A percentile compares a stretch with the other conserved stretches of the same genome.
Conservation (phyloP, 2,888 invertebrate species). For the Helobdella robusta region DNA sequence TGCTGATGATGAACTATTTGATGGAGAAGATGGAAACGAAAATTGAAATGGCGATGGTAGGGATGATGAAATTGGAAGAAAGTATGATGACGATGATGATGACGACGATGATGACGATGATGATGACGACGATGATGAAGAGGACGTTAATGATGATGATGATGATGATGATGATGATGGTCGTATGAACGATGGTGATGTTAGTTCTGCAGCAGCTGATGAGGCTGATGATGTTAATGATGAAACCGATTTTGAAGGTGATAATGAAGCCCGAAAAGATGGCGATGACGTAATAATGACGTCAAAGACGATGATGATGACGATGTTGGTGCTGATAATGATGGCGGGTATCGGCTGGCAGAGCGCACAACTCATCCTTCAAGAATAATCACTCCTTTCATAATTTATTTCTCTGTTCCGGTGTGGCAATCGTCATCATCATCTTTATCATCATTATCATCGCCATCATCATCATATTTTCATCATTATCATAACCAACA, state of each 20-base stretch:
- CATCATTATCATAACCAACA: too few relatives aligned
- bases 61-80: too few relatives aligned
- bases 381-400: background rate
- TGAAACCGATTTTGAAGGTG: background rate
- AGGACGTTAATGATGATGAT: background rate
- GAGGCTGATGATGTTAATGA: background rate
- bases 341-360: background rate
- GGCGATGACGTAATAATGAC: background rate
- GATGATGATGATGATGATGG: constrained; percentile 16
- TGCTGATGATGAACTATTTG: background rate
- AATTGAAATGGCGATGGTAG: background rate
- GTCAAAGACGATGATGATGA: background rate
- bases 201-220: background rate
- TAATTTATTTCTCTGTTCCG: background rate
- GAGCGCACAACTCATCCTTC: background rate
- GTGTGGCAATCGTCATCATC: background rate
- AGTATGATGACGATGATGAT: too few relatives aligned
- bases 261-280: background rate
- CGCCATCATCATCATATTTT: too few relatives aligned
- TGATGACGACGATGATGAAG: background rate
- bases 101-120: background rate
- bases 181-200: background rate
- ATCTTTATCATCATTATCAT: too few relatives aligned
- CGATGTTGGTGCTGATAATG: background rate
- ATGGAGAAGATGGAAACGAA: background rate